phyloP scores from a whole-genome alignment of 2,113 vertebrate genomes.

The Entomyzon cyanotis region DNA sequence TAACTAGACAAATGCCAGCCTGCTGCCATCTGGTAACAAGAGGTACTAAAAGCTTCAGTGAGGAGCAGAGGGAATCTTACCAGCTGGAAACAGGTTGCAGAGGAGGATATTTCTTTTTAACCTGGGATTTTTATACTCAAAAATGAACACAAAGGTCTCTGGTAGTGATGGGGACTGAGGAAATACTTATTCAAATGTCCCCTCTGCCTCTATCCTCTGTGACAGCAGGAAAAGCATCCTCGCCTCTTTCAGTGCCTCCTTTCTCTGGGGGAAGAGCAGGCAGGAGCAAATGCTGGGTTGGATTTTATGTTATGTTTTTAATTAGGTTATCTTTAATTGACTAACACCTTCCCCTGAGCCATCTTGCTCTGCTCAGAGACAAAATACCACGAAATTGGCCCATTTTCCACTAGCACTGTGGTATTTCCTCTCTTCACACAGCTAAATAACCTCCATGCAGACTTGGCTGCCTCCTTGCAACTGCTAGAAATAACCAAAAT shows the following conservation, averaged over 20 bases:
- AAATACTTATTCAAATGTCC: background rate
- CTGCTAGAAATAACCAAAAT: conserved; percentile 1
- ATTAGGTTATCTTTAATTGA: conserved; percentile 65
- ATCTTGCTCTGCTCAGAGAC: conserved; percentile 44
- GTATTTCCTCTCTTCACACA: conserved; percentile 44
- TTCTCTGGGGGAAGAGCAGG: background rate
- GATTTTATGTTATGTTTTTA: conserved; percentile 62
- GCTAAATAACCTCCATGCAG: conserved; percentile 13
- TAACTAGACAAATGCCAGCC: conserved; percentile 57
- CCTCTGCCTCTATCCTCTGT: background rate
- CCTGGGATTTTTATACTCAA: background rate
- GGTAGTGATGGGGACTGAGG: background rate
- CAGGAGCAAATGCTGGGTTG: conserved; percentile 25
- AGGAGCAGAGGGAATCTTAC: background rate
- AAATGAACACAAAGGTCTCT: background rate
- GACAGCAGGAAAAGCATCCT: background rate
- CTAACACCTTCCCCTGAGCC: conserved; percentile 65
- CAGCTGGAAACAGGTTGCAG: background rate
- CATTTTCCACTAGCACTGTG: conserved; percentile 46
- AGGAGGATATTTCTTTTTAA: conserved; percentile 7
- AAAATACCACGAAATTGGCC: conserved; percentile 36
- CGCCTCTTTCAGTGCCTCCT: background rate
- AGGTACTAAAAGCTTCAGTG: background rate
- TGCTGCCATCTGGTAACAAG: conserved; percentile 43
- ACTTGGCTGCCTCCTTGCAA: background rate